These are phyloP conservation scores for Acanthiza pusilla DNA, from an alignment of 2,797 vertebrate species.

Conservation along the genomic window DNA sequence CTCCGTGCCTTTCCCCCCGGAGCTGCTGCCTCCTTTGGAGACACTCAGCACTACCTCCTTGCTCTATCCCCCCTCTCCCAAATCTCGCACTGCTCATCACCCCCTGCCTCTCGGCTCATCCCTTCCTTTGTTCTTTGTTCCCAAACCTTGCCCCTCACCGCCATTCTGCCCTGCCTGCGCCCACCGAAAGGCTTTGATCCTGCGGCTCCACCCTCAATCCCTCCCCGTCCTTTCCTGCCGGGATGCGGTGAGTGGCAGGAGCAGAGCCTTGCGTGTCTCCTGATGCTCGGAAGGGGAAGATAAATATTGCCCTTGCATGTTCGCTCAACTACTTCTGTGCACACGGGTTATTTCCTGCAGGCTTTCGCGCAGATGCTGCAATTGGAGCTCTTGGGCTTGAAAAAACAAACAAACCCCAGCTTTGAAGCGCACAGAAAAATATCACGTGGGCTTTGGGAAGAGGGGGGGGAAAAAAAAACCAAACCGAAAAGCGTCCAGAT, in stretches of 20 bases:
- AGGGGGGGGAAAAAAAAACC: accelerated
- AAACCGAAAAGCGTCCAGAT: not conserved
- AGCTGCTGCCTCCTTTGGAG: not conserved
- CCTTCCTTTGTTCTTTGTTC: not conserved
- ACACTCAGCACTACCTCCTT: accelerated
- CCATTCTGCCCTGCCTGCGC: accelerated
- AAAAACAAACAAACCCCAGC: conserved; percentile 28
- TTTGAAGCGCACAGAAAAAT: conserved; percentile 24
- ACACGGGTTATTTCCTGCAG: conserved; percentile 1
- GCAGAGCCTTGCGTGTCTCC: not conserved
- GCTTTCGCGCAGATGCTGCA: conserved; percentile 6
- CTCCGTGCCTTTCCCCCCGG: not conserved
- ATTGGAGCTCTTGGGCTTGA: not conserved
- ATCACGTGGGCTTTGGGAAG: conserved; percentile 6
- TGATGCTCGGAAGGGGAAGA: not conserved
- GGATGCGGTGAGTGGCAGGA: not conserved
- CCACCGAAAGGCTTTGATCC: not conserved
- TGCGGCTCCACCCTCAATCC: not conserved
- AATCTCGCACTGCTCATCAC: accelerated
- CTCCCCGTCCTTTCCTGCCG: not conserved
- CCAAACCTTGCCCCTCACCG: not conserved
- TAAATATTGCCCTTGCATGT: not conserved
- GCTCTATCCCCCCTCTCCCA: not conserved
- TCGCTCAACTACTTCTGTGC: not conserved
- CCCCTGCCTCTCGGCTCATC: not conserved